phyloP scores from a whole-genome alignment of 1,140 invertebrate genomes.

The Gryllus bimaculatus region DNA sequence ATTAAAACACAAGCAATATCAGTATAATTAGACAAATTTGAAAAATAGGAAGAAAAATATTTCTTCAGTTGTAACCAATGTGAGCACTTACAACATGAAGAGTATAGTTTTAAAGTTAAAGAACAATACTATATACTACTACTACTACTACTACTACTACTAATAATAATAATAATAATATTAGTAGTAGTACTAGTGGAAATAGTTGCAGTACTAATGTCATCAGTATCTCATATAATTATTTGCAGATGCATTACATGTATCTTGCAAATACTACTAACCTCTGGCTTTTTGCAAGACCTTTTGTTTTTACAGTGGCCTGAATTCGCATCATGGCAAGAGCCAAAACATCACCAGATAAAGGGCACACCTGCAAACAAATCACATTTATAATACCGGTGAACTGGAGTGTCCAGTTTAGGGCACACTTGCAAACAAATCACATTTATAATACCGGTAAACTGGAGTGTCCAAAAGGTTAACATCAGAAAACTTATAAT shows the following conservation, averaged over 20 bases:
- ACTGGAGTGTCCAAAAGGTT: not conserved
- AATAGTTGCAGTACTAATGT: too few relatives aligned
- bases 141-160: too few relatives aligned
- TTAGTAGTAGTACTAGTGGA: too few relatives aligned
- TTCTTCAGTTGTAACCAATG: too few relatives aligned
- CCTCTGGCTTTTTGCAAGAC: constrained; percentile 22
- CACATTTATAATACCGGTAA: not conserved
- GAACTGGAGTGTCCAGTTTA: not conserved
- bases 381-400: not conserved
- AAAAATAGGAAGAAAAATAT: too few relatives aligned
- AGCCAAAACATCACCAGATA: constrained; percentile 36
- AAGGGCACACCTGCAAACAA: constrained; percentile 34
- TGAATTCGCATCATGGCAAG: constrained; percentile 41
- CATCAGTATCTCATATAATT: too few relatives aligned
- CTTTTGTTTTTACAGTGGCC: constrained; percentile 29
- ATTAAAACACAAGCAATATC: not conserved
- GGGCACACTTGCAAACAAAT: constrained; percentile 33
- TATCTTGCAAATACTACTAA: not conserved
- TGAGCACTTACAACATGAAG: too few relatives aligned
- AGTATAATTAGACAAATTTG: not conserved
- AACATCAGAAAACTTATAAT: not conserved
- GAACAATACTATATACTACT: too few relatives aligned
- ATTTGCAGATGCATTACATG: too few relatives aligned
- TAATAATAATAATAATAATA: too few relatives aligned
- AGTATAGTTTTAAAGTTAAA: too few relatives aligned